Evolutionary conservation across 2,113 vertebrate genomes (phyloP), one percentile per base, ranked within the genome.

Genomic region (Indicator indicator): DNA sequence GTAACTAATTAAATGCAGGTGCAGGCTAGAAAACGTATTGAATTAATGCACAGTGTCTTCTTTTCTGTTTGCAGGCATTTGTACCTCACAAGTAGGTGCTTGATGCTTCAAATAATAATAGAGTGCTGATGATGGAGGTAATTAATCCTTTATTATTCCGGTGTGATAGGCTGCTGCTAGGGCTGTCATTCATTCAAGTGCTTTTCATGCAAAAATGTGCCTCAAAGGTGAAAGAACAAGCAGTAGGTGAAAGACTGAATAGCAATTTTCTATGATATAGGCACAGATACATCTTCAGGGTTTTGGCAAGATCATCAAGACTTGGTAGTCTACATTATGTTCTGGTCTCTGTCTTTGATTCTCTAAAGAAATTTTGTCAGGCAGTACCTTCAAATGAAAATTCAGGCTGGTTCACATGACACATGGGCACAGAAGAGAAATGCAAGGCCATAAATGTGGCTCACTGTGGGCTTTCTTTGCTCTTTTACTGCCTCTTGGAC

Each of bases 1-100:
- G 76, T 88, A 95, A 88, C 95, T 96, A 95, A 95, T 96, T 96
- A 95, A 97, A 88, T 2, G 0, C 96, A 97, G 95, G 94, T 94
- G 95, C 93, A 93, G 86, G 65, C 88, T 94, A 64, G 88, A 73
- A 94, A 83, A 96, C 91, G 95, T 88, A 63, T 90, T 95, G 95
- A 95, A 95, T 95, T 95, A 93, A 94, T 86, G 30, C 86, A 54
- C 56, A 90, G 86, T 86, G 88, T 93, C 91, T 72, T 94, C 88
- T 93, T 86, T 88, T 94, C 4, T 86, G 74, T 93, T 96, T 72
- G 71, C 70, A 94, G 93, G 90, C 86, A 62, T 95, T 86, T 82
- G 83, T 86, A 91, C 65, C 76, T 88, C 71, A 75, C 67, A 72
- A 89, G 73, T 80, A 81, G 56, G 76, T 6, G 0, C 63, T 92